Conservation (phyloP, 2,113 vertebrate species). For the Circaetus gallicus region DNA sequence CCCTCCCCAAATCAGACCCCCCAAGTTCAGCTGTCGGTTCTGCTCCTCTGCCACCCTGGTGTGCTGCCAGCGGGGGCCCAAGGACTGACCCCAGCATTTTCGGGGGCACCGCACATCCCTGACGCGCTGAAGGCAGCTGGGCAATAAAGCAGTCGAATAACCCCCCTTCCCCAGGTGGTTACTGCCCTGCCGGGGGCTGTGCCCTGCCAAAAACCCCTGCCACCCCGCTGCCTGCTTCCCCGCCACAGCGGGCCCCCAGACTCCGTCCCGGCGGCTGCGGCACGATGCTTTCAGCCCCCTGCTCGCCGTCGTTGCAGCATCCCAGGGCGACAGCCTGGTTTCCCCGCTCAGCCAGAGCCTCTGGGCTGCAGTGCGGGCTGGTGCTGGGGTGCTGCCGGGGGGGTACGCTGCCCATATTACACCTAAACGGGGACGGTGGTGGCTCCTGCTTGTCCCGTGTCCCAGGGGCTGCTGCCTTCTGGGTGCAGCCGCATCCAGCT, state of each 20-base stretch:
- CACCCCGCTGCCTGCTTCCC: neutral
- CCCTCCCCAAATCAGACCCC: neutral
- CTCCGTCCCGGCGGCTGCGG: fast-evolving
- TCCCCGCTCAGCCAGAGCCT: neutral
- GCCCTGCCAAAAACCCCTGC: neutral
- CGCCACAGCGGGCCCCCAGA: fast-evolving
- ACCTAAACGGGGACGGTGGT: neutral
- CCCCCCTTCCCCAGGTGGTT: too few relatives aligned
- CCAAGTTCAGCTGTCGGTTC: fast-evolving
- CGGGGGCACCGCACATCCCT: neutral
- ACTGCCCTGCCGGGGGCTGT: neutral
- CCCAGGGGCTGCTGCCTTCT: neutral
- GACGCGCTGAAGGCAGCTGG: neutral
- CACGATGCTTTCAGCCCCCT: neutral
- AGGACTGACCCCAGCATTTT: neutral
- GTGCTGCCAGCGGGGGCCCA: neutral
- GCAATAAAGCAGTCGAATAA: fast-evolving
- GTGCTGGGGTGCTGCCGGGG: neutral
- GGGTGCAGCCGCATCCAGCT: neutral
- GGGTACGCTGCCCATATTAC: neutral
- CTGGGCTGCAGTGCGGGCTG: neutral
- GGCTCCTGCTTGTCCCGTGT: neutral
- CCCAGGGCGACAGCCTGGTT: neutral
- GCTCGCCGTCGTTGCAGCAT: neutral
- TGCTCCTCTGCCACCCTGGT: neutral